A percentile compares a stretch with the other conserved stretches of the same genome.
These are phyloP conservation scores for Haliclystus octoradiatus DNA, from an alignment of 30 jellyfish, hydroid and myxozoan species.

Conservation along the genomic window DNA sequence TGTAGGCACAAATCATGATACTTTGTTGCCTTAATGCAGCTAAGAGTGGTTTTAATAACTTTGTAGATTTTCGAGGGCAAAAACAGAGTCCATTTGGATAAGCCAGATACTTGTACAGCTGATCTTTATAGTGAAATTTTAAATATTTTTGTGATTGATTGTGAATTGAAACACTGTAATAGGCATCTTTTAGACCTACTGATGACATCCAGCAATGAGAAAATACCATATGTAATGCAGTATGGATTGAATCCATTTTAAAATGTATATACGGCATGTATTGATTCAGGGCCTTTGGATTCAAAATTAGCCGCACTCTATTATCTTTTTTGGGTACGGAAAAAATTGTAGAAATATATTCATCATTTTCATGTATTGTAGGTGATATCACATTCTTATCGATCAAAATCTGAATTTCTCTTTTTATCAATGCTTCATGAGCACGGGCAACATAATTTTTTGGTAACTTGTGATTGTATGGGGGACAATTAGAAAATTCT, in stretches of 20 bases:
- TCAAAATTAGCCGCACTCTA: constrained; percentile 11
- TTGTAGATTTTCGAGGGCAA: constrained; percentile 24
- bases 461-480: too few species aligned
- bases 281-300: constrained; percentile 8
- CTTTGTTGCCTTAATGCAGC: constrained; percentile 5
- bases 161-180: constrained; percentile 27
- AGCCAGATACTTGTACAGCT: constrained; percentile 13
- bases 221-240: constrained; percentile 12
- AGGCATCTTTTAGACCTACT: constrained; percentile 38
- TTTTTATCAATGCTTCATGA: too few species aligned
- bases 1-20: constrained; percentile 4
- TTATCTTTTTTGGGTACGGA: constrained; percentile 36
- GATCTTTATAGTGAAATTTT: constrained; percentile 7
- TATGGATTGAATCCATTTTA: constrained; percentile 31
- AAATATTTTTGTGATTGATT: constrained; percentile 14
- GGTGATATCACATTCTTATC: constrained; percentile 14
- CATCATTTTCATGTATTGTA: constrained; percentile 18
- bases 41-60: constrained; percentile 9
- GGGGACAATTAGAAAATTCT: too few species aligned
- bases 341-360: constrained; percentile 26
- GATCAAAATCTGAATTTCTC: constrained; percentile 10
- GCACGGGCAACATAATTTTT: too few species aligned
- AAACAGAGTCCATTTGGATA: constrained; percentile 17
- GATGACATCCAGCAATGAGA: constrained; percentile 46
- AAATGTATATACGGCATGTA: constrained; percentile 13